phyloP scores from a whole-genome alignment of 2,113 vertebrate genomes.

The Romanogobio albipinnatus region DNA sequence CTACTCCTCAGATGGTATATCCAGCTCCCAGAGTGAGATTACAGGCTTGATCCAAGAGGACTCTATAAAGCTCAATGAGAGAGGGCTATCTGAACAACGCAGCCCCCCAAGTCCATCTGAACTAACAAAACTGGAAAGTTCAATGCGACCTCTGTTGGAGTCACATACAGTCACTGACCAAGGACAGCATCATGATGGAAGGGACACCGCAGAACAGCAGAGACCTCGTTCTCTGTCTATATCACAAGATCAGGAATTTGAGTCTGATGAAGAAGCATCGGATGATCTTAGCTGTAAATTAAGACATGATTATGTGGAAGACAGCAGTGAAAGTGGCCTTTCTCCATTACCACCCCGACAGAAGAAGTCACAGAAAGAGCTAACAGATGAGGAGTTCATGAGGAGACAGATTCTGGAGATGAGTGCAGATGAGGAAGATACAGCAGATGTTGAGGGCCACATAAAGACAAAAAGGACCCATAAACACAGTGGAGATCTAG shows the following conservation, averaged over 20 bases:
- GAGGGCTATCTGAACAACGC: slow-evolving; percentile 74
- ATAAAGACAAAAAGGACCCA: slow-evolving; percentile 77
- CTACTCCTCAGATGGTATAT: slow-evolving; percentile 96
- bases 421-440: slow-evolving; percentile 96
- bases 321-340: slow-evolving; percentile 93
- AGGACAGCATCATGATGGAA: slow-evolving; percentile 34
- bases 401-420: slow-evolving; percentile 96
- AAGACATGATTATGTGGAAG: slow-evolving; percentile 93
- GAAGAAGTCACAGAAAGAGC: slow-evolving; percentile 79
- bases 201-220: slow-evolving; percentile 66
- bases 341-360: slow-evolving; percentile 85
- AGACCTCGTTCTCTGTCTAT: slow-evolving; percentile 92
- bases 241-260: slow-evolving; percentile 83
- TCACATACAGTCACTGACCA: slow-evolving; percentile 73
- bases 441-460: slow-evolving; percentile 79
- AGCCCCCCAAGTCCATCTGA: slow-evolving; percentile 87
- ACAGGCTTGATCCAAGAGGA: slow-evolving; percentile 90
- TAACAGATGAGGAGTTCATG: slow-evolving; percentile 96
- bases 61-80: slow-evolving; percentile 86
- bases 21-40: slow-evolving; percentile 95
- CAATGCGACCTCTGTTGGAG: slow-evolving; percentile 87
- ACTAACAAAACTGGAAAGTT: slow-evolving; percentile 91
- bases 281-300: slow-evolving; percentile 96
- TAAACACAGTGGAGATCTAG: slow-evolving; percentile 81
- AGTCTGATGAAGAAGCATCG: slow-evolving; percentile 90